These are phyloP conservation scores for Babyrousa celebensis DNA, from an alignment of 2,797 vertebrate species.

Conservation along the genomic window DNA sequence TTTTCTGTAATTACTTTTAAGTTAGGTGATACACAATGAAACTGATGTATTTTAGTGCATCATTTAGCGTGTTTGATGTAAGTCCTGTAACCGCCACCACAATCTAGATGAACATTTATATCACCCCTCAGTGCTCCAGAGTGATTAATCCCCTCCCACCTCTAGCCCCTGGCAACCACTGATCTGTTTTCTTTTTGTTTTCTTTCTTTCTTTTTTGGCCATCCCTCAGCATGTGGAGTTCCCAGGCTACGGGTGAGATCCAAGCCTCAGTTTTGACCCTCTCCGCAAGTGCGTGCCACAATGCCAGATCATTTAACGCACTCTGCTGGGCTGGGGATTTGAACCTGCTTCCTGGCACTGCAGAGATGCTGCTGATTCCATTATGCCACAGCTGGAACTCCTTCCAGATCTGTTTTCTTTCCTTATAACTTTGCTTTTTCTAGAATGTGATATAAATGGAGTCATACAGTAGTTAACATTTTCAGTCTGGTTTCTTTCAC, in stretches of 20 bases:
- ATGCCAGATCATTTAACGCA: no score
- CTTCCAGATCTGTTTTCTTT: not conserved
- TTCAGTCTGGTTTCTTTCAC: conserved; percentile 7
- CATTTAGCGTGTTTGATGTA: not conserved
- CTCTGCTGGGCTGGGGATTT: no score
- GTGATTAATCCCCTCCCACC: not conserved
- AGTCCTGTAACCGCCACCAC: not conserved
- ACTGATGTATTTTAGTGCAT: not conserved
- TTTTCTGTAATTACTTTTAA: conserved; percentile 22
- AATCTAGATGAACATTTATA: conserved; percentile 6
- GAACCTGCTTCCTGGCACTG: no score
- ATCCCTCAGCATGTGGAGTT: no score
- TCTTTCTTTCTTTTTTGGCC: no score
- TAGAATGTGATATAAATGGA: not conserved
- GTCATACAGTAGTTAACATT: not conserved
- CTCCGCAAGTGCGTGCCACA: no score
- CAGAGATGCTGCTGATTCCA: no score
- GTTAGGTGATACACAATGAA: not conserved
- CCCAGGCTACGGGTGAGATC: no score
- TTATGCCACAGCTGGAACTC: no score
- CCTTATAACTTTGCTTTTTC: conserved; percentile 19
- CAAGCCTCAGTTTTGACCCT: no score
- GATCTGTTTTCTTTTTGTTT: not conserved
- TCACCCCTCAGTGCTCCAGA: not conserved
- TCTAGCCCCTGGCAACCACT: not conserved